Base-by-base conservation (phyloP, 2,113 vertebrate genomes). In the Perca schrenkii region DNA sequence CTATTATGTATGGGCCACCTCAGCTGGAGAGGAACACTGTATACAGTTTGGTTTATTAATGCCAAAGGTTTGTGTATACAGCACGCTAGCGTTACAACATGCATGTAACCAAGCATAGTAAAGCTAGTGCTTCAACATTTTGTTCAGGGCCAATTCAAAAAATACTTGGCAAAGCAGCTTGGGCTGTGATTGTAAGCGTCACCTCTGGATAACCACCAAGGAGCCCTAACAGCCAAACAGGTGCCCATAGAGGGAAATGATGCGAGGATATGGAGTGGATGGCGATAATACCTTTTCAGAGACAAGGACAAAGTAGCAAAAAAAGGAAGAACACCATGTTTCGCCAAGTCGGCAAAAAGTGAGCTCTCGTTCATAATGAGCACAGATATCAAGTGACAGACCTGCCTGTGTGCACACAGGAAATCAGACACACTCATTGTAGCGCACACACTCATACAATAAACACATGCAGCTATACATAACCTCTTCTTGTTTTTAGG, bases 331-430 rank as follows among this genome's bases (percentile, higher is more conserved):
- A 84, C 80, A 81, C 28, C 63, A 49, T 0, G 50, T 88, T 56
- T 61, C 15, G 34, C 84, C 43, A 22, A 12, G 36, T 86, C 87
- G 83, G 87, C 85, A 84, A 80, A 89, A 91, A 66, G 52, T 72
- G 68, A 91, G 87, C 71, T 47, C 31, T 62, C 7, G 21, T 69
- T 85, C 77, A 40, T 58, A 50, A 73, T 36, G 53, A 79, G 61
- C 34, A 14, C 49, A 62, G 60, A 15, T 56, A 80, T 86, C 72
- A 60, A 8, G 60, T 86, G 74, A 79, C 71, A 36, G 47, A 56
- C 60, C 46, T 65, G 72, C n/a, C 34, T 47, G 54, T 49, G 56
- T 56, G 43, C n/a, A 63, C 47, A 66, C 19, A 53, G 52, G 67
- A 64, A 64, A 25, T 77, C 10, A 68, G 14, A 66, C 15, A 13